Percentiles rank a stretch among this genome's conserved stretches.
Evolutionary conservation across 1,140 invertebrate genomes (phyloP).

Genomic region (Cydia amplana): DNA sequence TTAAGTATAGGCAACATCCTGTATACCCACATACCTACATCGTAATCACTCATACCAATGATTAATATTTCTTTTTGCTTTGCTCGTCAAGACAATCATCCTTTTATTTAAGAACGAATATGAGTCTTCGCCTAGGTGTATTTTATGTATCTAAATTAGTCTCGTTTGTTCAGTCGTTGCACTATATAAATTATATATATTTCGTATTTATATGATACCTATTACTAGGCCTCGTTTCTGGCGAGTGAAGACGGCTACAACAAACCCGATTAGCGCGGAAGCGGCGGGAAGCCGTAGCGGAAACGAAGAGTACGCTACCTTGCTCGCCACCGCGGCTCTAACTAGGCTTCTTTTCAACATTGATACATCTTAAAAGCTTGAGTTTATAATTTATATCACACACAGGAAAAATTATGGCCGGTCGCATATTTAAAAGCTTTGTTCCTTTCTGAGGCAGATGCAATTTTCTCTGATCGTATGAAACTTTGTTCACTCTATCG

Average conservation of each 20-base stretch:
- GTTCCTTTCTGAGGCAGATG: no score
- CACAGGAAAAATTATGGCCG: not conserved
- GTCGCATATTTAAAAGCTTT: no score
- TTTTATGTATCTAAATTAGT: no score
- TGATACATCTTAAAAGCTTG: not conserved
- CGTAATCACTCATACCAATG: no score
- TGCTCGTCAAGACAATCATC: no score
- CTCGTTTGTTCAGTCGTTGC: not conserved
- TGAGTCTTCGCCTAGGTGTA: no score
- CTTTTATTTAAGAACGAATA: no score
- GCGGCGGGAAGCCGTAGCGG: constrained; percentile 40
- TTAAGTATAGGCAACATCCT: no score
- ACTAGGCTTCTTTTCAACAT: not conserved
- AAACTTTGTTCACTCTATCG: no score
- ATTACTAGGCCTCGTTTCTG: not conserved
- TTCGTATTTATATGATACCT: not conserved
- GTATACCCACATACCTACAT: not conserved
- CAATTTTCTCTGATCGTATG: no score
- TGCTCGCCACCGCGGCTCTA: constrained; percentile 36
- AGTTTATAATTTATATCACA: not conserved
- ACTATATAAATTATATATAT: not conserved
- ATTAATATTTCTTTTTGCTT: no score
- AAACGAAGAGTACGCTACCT: constrained; percentile 26
- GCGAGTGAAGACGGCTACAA: constrained; percentile 3
- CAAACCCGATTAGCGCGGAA: constrained; percentile 44